Evolutionary conservation across 2,797 vertebrate genomes (phyloP).

Genomic region (Pangasius krempfi): DNA sequence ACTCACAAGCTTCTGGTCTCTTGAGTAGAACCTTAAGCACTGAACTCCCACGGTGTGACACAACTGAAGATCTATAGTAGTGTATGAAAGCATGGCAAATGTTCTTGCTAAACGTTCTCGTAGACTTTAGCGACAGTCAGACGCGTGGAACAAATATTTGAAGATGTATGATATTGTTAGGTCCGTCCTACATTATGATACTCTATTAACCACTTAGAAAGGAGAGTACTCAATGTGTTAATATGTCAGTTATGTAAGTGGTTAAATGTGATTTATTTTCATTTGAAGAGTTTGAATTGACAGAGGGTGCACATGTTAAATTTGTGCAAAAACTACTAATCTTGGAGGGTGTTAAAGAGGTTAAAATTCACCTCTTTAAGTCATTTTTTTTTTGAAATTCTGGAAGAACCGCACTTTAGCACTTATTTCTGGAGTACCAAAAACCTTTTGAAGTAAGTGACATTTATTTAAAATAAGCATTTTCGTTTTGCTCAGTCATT

Average conservation of each 20-base stretch:
- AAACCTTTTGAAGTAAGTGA: slow-evolving; percentile 18
- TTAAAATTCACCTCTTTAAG: not conserved
- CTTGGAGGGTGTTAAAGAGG: not conserved
- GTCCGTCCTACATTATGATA: not conserved
- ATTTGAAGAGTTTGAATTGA: not conserved
- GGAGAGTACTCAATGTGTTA: slow-evolving; percentile 8
- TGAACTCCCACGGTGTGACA: not conserved
- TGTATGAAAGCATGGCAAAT: not conserved
- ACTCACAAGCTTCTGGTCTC: slow-evolving; percentile 12
- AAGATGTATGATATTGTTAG: not conserved
- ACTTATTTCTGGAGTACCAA: slow-evolving; percentile 50
- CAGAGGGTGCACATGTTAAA: not conserved
- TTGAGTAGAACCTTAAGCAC: slow-evolving; percentile 5
- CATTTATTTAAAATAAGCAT: not conserved
- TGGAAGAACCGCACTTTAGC: slow-evolving; percentile 44
- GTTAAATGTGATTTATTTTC: not conserved
- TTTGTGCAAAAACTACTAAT: slow-evolving; percentile 21
- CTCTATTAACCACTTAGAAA: not conserved
- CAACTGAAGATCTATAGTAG: not conserved
- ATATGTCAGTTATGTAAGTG: not conserved
- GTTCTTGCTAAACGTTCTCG: not conserved
- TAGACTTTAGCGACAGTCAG: not conserved
- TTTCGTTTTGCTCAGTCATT: not conserved
- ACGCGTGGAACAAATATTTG: not conserved
- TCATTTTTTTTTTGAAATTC: not conserved